phyloP scores from a whole-genome alignment of 2,888 invertebrate species.

The Baccha elongata region DNA sequence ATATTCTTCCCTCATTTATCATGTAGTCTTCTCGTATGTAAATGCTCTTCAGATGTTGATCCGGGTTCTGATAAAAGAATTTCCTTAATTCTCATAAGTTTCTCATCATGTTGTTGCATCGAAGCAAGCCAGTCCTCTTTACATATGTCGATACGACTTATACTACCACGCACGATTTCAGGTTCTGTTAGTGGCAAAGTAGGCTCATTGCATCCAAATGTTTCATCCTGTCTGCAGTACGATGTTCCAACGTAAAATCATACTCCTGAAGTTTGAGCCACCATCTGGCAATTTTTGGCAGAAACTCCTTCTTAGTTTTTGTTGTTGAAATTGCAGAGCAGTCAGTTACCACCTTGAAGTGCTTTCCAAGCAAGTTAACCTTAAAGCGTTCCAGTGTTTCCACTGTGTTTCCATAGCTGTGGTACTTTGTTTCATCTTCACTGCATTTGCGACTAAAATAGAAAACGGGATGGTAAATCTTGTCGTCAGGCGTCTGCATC shows the following conservation, averaged over 20 bases:
- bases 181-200: not conserved
- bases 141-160: slow-evolving; percentile 18
- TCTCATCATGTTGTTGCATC: slow-evolving; percentile 22
- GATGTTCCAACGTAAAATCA: slow-evolving; percentile 15
- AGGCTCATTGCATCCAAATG: slow-evolving; percentile 53
- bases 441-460: no score
- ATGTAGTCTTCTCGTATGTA: slow-evolving; percentile 22
- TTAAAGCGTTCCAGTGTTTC: no score
- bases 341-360: slow-evolving; percentile 20
- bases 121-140: slow-evolving; percentile 51
- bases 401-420: no score
- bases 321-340: slow-evolving; percentile 5
- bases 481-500: slow-evolving; percentile 40
- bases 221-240: slow-evolving; percentile 24
- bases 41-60: slow-evolving; percentile 16
- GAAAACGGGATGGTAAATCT: not conserved
- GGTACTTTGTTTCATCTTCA: no score
- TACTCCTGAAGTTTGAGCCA: slow-evolving; percentile 18
- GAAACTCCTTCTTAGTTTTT: not conserved
- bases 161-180: slow-evolving; percentile 13
- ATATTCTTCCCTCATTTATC: slow-evolving; percentile 22
- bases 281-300: slow-evolving; percentile 21
- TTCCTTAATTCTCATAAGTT: slow-evolving; percentile 6
- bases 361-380: no score
- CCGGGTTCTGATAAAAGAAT: slow-evolving; percentile 8